Evolutionary conservation across 2,888 invertebrate species (phyloP), one percentile per base, ranked within the genome.

Genomic region (Myopa testacea): DNA sequence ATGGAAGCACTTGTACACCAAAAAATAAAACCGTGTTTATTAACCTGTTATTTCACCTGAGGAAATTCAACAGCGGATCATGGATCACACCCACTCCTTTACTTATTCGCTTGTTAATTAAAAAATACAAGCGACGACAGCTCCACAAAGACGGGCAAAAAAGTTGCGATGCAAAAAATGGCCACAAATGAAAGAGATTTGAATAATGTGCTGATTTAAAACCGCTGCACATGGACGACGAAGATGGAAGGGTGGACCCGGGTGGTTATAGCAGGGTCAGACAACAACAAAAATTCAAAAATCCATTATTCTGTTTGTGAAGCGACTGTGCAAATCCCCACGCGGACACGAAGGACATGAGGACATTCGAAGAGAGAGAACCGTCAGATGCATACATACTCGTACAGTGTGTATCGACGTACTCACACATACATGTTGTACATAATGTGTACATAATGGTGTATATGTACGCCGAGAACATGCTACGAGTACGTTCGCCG

Each of bases 261-360:
- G 52, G 52, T 0, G 26, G 12, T 50, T 5, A 52, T 34, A 26
- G 50, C 52, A 8, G 19, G 19, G 50, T 16, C n/a, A 14, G 19
- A 73, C 63, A 55, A 60, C 5, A 52, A 67, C 50, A 76, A 81
- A 74, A 69, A 73, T 55, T 63, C 77, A 82, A 81, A 83, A 84
- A 85, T 87, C 86, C 88, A 87, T 87, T 87, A 87, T 88, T 87
- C 88, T 82, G 86, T 87, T 87, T 83, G 82, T 81, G 83, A 83
- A 84, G 85, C 84, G 85, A 85, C 84, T 84, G 86, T 82, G 84
- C 84, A 87, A 87, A 87, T 87, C 87, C 88, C 88, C 82, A 85
- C 83, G 85, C 84, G 87, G 83, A 86, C 85, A 86, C 81, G 85
- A 79, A 82, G 83, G 82, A 86, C 83, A 84, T 82, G 84, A 83